Percentiles rank a stretch among this genome's conserved stretches.
phyloP scores from a whole-genome alignment of 2,888 invertebrate genomes.

The Agrilus cyanescens region DNA sequence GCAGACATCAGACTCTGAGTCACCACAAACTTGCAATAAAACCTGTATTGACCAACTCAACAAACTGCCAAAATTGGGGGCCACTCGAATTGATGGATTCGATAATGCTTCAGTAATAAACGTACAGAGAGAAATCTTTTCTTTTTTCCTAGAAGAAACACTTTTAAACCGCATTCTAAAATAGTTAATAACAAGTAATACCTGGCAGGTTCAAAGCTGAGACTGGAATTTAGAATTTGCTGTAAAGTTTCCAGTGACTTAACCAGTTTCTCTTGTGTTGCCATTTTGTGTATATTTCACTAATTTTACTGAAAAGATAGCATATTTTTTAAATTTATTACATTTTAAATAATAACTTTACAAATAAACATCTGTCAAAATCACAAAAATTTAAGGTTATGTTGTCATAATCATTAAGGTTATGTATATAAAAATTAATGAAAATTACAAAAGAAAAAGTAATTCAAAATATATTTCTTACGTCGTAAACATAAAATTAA shows the following conservation, averaged over 20 bases:
- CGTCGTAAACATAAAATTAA: no score
- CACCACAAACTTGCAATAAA: conserved; percentile 60
- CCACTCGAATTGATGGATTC: conserved; percentile 45
- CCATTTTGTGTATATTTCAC: conserved; percentile 22
- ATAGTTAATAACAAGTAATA: conserved; percentile 11
- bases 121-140: conserved; percentile 61
- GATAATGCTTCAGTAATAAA: conserved; percentile 62
- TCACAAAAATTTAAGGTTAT: no score
- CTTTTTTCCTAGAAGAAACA: conserved; percentile 50
- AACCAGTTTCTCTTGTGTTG: conserved; percentile 34
- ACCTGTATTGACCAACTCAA: conserved; percentile 60
- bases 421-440: no score
- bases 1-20: conserved; percentile 63
- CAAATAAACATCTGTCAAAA: no score
- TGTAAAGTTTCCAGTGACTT: conserved; percentile 32
- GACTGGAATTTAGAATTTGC: conserved; percentile 17
- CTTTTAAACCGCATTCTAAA: not conserved
- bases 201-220: conserved; percentile 18
- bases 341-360: no score
- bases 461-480: no score
- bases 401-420: no score
- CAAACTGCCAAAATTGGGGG: conserved; percentile 50
- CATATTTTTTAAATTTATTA: no score
- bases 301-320: no score
- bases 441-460: no score